Base-by-base conservation (phyloP, 2,113 vertebrate genomes). In the Odontesthes bonariensis region DNA sequence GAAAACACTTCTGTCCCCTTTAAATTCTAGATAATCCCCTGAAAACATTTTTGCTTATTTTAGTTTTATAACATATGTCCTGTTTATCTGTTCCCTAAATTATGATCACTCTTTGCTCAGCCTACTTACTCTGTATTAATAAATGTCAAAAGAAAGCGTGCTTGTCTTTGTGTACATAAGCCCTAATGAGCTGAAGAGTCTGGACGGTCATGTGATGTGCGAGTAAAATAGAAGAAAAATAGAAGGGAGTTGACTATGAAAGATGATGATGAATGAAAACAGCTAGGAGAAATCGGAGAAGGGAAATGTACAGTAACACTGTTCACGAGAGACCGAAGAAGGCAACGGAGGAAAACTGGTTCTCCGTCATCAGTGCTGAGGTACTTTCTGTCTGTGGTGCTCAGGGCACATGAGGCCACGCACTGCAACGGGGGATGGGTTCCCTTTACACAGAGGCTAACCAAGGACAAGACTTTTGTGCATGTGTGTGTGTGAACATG, bases 391-490 rank as follows among this genome's bases (percentile, higher is more conserved):
- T 59, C 76, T 63, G 44, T 71, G 60, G 59, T n/a, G 66, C 31
- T n/a, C 6, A 56, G 65, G 49, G 62, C 51, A 61, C 40, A 69
- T 51, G 32, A 70, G 49, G 40, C 67, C 42, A 57, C 63, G 66
- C 16, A 73, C 55, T 79, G 32, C 47, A 42, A 54, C n/a, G 69
- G 23, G 61, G 81, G 66, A 69, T 44, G 62, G 23, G 56, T 61
- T 84, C n/a, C 57, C 60, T 52, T 77, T 23, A 35, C 60, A 38
- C 46, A 63, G 23, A 82, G 87, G 86, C 31, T 63, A 83, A 47
- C 69, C 73, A 53, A 88, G 87, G 90, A 88, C 74, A 84, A 32
- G 27, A 14, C 47, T 61, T 20, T 35, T 62, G 65, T 56, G 51
- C 12, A 31, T 46, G 55, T 13, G 38, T 2, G 67, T 54, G 20